Evolutionary conservation across 2,888 invertebrate genomes (phyloP).

Genomic region (Lithophane semibrunnea): DNA sequence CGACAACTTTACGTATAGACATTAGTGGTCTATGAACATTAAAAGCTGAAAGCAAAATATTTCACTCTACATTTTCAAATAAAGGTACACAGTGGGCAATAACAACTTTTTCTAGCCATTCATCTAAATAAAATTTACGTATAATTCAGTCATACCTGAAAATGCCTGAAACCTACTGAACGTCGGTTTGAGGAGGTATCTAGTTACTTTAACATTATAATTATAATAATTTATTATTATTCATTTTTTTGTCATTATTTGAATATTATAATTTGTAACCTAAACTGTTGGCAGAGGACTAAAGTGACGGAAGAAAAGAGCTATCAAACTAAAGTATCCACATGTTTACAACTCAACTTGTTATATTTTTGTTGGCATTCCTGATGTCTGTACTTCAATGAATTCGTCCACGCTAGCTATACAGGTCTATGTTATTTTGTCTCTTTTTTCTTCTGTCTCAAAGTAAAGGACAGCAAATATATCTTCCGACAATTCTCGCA

Average conservation of each 20-base stretch:
- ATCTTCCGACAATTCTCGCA: background rate
- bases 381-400: background rate
- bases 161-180: conserved; percentile 10
- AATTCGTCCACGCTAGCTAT: background rate
- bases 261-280: conserved; percentile 35
- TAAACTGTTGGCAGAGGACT: background rate
- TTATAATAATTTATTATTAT: no score
- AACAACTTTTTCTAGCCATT: conserved; percentile 34
- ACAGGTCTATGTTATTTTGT: background rate
- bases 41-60: conserved; percentile 1
- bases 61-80: background rate
- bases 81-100: conserved; percentile 4
- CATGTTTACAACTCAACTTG: conserved; percentile 1
- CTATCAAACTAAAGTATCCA: background rate
- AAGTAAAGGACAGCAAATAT: background rate
- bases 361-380: background rate
- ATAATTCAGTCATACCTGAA: background rate
- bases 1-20: conserved; percentile 2
- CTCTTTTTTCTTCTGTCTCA: background rate
- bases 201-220: background rate
- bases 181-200: conserved; percentile 3
- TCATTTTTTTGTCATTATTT: background rate
- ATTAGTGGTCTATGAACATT: background rate
- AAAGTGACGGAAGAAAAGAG: background rate
- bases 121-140: conserved; percentile 35